Evolutionary conservation across 2,797 vertebrate genomes (phyloP), one percentile per base, ranked within the genome.

Genomic region (Esox lucius): DNA sequence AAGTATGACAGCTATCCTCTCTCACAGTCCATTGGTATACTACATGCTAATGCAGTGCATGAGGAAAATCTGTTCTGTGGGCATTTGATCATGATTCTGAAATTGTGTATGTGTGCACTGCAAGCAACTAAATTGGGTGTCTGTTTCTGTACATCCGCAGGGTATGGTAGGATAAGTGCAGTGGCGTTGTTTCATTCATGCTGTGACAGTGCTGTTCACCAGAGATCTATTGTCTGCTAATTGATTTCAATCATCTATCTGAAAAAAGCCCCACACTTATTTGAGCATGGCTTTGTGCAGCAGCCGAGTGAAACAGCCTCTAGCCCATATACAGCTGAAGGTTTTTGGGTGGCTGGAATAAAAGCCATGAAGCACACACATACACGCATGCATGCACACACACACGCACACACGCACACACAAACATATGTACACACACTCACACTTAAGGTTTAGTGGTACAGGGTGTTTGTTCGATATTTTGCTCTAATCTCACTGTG

Each of bases 401-500:
- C 22, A 19, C 17, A 70, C 42, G 81, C 49, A 53, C 12, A 53
- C n/a, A n/a, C n/a, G n/a, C 59, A 16, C 59, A 61, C 59, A 4
- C 16, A 11, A 9, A 59, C 5, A 26, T 61, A 31, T 80, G 70
- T 78, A 62, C 48, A 12, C 76, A 75, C 74, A 76, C 77, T 35
- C 67, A 77, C 78, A 83, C 84, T 82, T 80, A 79, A 19, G 69
- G 65, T 80, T 69, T 74, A 78, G 85, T 76, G 67, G 83, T 73
- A 85, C 86, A 86, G 66, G 86, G 85, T 90, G 90, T 87, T 90
- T 87, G 85, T 84, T 88, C 80, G 80, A 89, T 81, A 92, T 90
- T 80, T 81, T 74, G 78, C 75, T 74, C 79, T 86, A 85, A 82
- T 81, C 83, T 78, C 72, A 66, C 66, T 33, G 80, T 33, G 85